Base-by-base conservation (phyloP, 2,797 vertebrate genomes). In the Alauda arvensis region DNA sequence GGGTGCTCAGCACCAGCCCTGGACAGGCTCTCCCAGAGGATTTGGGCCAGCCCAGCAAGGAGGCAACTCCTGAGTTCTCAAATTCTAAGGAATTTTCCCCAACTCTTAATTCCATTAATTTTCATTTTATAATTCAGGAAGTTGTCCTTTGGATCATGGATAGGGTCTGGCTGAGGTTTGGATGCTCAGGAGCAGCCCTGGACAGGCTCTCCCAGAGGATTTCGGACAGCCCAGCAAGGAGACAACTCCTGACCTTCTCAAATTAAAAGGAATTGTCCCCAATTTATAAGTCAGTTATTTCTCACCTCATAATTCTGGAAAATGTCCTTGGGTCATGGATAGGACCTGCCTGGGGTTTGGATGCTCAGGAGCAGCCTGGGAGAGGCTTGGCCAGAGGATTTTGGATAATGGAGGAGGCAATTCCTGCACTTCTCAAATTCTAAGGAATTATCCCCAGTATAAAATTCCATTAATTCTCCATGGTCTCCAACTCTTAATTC, bases 231-330 rank as follows among this genome's bases (percentile, higher is more conserved):
- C 12, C 52, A 6, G 52, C 31, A 33, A 37, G 42, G 16, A 46
- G 16, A 10, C 2, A 48, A 14, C 4, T 12, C 69, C 53, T 25
- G 43, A 7, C 15, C 1, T 42, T 37, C 52, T 13, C 14, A 40
- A 6, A 49, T 2, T 3, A 1, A 0, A n/a, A 19, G 12, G 9
- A 69, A 40, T 1, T 1, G 3, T 74, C 49, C 40, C 19, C n/a
- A 56, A 0, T n/a, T n/a, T n/a, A n/a, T n/a, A n/a, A n/a, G n/a
- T n/a, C n/a, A n/a, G n/a, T n/a, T n/a, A n/a, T n/a, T n/a, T n/a
- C n/a, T n/a, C n/a, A n/a, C n/a, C n/a, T n/a, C n/a, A n/a, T n/a
- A n/a, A n/a, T n/a, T n/a, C n/a, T n/a, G n/a, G n/a, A n/a, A n/a
- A n/a, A n/a, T n/a, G n/a, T n/a, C n/a, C n/a, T n/a, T n/a, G n/a